These are phyloP conservation scores for Taenaris catops DNA, from an alignment of 2,888 invertebrate species.

Conservation along the genomic window DNA sequence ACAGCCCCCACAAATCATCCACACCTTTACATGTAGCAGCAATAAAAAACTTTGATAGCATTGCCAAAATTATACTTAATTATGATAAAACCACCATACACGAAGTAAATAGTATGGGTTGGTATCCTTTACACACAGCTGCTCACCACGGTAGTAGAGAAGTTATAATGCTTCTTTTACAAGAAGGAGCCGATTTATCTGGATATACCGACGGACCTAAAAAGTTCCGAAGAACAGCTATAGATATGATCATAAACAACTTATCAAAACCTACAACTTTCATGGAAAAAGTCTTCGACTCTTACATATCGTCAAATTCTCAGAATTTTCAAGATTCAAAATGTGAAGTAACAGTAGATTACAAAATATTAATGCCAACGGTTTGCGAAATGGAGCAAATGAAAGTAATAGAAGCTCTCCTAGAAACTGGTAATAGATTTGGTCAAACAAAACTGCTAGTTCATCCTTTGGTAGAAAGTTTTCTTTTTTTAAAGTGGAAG, in stretches of 20 bases:
- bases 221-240: conserved; percentile 60
- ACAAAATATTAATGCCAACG: conserved; percentile 64
- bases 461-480: conserved; percentile 79
- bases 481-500: conserved; percentile 78
- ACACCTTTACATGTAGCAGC: conserved; percentile 72
- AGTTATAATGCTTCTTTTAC: conserved; percentile 61
- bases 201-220: conserved; percentile 57
- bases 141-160: conserved; percentile 80
- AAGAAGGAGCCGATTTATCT: conserved; percentile 68
- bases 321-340: conserved; percentile 53
- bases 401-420: conserved; percentile 74
- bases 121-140: conserved; percentile 65
- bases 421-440: conserved; percentile 73
- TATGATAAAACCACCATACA: conserved; percentile 60
- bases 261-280: conserved; percentile 74
- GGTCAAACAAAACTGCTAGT: conserved; percentile 67
- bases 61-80: conserved; percentile 51
- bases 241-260: conserved; percentile 73
- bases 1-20: conserved; percentile 53
- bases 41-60: conserved; percentile 51
- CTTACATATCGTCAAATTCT: conserved; percentile 65
- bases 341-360: conserved; percentile 72
- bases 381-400: conserved; percentile 70
- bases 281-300: conserved; percentile 73
- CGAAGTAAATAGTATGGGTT: conserved; percentile 56